Evolutionary conservation across 23 tunicate species (phyloP), one percentile per base, ranked within the genome.

Genomic region (Halocynthia aurantium): DNA sequence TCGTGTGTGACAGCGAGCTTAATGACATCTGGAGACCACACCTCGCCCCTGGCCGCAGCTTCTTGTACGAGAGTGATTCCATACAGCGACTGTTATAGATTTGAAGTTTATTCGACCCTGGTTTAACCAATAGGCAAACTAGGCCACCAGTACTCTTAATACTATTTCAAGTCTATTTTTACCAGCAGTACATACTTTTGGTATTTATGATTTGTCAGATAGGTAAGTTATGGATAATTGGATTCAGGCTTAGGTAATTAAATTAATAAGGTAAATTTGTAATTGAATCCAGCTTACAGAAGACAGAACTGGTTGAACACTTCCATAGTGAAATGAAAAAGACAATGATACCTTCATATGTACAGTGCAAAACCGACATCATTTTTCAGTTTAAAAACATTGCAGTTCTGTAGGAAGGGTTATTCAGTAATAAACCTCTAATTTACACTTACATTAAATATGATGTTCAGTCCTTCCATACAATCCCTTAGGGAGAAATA

Each of bases 401-500:
- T 13, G 17, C 63, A 58, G 15, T 58, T 58, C 17, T 15, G 4
- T 58, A n/a, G 15, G 17, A 58, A 58, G 63, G 63, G 15, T 58
- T 58, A 2, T 1, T 31, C 4, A 4, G 44, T 31, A 31, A 31
- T 31, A 15, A 65, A 67, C 21, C 21, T 67, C 1, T 11, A 20
- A 21, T 67, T 12, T 72, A 20, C 5, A 77, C 54, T 70, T 40
- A 88, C 95, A 80, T 79, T 61, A 50, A 80, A 90, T 73, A 92
- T 75, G n/a, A 58, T 60, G 57, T 76, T 86, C 8, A 92, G 79
- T 6, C 98, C 98, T 49, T 82, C 83, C 98, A 92, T 92, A 74
- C 98, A 92, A 81, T 92, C 89, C 6, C 98, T 92, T 0, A 92
- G 85, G 31, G 98, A 92, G 60, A 92, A 92, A 64, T 61, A 92